Evolutionary conservation across 2,888 invertebrate species (phyloP), one percentile per base, ranked within the genome.

Genomic region (Poecilobothrus nobilitatus): DNA sequence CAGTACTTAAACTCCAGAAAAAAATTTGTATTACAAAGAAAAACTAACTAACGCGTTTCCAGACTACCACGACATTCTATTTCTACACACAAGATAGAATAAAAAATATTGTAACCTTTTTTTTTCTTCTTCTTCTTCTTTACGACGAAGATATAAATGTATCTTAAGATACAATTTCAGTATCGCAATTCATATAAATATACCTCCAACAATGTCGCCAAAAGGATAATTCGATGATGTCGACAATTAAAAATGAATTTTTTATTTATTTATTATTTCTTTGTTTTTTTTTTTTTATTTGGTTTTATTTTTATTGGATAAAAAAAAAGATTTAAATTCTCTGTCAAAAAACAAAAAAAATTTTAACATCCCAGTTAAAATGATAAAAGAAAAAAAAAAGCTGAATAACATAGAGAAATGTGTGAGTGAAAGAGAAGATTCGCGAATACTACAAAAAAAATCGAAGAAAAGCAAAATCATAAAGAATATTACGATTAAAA

Each of bases 191-290:
- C 15, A 18, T 53, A 53, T 53, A 53, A 53, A 53, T 53, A 53
- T 53, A 53, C 53, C 53, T 53, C 53, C 53, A 53, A 53, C 53
- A 53, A 53, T 53, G 53, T 53, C 53, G 53, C 53, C 53, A 53
- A 53, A 53, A 53, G 53, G 53, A 53, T 53, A 53, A 53, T 53
- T 53, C 53, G 53, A 53, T 53, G 53, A 53, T 53, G 53, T 53
- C 53, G 53, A 53, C 53, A 53, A 53, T 53, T 53, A 53, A 53
- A 53, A 53, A 53, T 53, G 53, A 53, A 53, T 53, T 53, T 53
- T 53, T 53, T 53, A 53, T 53, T 37, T 41, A 41, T 41, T 41
- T 53, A 6, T 53, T 53, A 9, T 53, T 53, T 6, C 18, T 53
- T 15, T 53, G 6, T 53, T 53, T 53, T 53, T n/a, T 53, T 53